Conservation (phyloP, 2,797 vertebrate species). For the Pseudotriccus pelzelni region DNA sequence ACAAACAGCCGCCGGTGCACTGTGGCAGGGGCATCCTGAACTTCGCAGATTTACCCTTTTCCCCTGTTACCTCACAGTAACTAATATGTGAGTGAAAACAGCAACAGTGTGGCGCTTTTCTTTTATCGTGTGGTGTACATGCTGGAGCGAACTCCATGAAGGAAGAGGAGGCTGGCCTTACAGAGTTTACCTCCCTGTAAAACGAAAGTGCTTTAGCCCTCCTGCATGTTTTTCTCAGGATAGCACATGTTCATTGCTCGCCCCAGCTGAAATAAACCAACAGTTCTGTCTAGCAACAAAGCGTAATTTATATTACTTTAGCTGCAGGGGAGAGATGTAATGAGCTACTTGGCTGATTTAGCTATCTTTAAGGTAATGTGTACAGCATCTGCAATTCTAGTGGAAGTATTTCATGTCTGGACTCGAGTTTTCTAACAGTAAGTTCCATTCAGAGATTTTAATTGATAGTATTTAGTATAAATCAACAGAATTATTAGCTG, state of each 20-base stretch:
- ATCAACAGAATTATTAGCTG: neutral
- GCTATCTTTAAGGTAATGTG: neutral
- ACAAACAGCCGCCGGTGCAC: neutral
- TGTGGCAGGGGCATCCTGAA: neutral
- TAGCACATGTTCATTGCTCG: neutral
- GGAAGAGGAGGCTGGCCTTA: neutral
- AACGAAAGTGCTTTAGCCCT: neutral
- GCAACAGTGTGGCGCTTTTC: neutral
- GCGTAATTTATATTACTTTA: neutral
- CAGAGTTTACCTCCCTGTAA: neutral
- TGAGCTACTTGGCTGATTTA: neutral
- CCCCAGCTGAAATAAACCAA: neutral
- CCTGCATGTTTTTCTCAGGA: neutral
- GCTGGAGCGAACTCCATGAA: rapidly evolving
- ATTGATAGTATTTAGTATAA: neutral
- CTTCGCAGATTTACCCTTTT: rapidly evolving
- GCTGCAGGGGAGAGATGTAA: neutral
- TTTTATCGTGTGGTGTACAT: rapidly evolving
- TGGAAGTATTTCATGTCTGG: neutral
- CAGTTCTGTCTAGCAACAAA: neutral
- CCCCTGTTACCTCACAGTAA: neutral
- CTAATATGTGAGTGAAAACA: rapidly evolving
- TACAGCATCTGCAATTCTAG: neutral
- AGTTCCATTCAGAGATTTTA: neutral
- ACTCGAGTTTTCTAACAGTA: neutral